These are phyloP conservation scores for Amyelois transitella DNA, from an alignment of 1,140 invertebrate genomes.

Conservation along the genomic window DNA sequence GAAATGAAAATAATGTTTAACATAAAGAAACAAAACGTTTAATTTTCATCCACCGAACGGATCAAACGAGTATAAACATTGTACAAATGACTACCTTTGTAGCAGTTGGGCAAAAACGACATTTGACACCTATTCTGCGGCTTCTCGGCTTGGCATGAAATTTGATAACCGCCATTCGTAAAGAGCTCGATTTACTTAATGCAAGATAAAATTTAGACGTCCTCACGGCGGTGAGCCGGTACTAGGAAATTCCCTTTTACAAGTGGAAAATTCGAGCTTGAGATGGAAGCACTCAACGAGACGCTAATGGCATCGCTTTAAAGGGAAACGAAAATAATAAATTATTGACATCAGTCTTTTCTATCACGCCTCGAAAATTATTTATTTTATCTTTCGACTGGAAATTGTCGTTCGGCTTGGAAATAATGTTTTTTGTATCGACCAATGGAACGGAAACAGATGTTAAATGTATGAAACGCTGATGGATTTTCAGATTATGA, in stretches of 20 bases:
- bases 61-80: too few relatives aligned
- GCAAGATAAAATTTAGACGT: slow-evolving; percentile 39
- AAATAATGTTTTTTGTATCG: slow-evolving; percentile 34
- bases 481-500: slow-evolving; percentile 26
- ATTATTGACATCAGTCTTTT: slow-evolving; percentile 62
- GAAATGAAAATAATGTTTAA: too few relatives aligned
- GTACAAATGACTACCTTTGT: too few relatives aligned
- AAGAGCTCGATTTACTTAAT: slow-evolving; percentile 30
- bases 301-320: slow-evolving; percentile 56
- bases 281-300: slow-evolving; percentile 40
- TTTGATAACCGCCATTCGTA: slow-evolving; percentile 27
- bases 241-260: slow-evolving; percentile 30
- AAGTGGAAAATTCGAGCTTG: slow-evolving; percentile 33
- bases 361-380: slow-evolving; percentile 35
- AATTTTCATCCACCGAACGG: too few relatives aligned
- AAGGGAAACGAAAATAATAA: slow-evolving; percentile 63
- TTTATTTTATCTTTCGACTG: slow-evolving; percentile 34
- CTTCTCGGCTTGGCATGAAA: slow-evolving; percentile 15
- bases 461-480: slow-evolving; percentile 38
- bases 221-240: slow-evolving; percentile 24
- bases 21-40: too few relatives aligned
- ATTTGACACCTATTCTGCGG: neutral
- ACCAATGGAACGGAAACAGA: slow-evolving; percentile 43
- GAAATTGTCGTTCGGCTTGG: slow-evolving; percentile 17
- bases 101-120: neutral